A percentile compares a stretch with the other conserved stretches of the same genome.
Conservation (phyloP, 2,797 vertebrate genomes). For the Spheniscus humboldti region DNA sequence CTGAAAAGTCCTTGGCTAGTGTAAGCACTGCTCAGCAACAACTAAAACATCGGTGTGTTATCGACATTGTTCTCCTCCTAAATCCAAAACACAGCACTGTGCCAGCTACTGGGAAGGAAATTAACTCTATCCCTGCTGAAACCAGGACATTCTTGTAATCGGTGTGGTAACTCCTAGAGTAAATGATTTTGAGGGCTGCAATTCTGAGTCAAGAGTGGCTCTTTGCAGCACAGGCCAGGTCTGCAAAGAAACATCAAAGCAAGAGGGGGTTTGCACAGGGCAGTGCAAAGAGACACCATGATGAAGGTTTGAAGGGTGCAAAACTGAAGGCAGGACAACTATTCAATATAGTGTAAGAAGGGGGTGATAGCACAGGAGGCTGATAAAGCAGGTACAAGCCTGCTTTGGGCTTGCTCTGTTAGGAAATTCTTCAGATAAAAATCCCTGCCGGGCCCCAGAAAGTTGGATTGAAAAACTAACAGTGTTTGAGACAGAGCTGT, state of each 20-base stretch:
- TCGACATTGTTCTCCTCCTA: too few relatives aligned
- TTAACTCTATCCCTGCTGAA: too few relatives aligned
- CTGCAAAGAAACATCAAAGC: background rate
- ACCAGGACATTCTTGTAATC: background rate
- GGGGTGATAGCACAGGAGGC: background rate
- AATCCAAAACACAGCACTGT: too few relatives aligned
- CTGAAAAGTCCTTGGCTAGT: too few relatives aligned
- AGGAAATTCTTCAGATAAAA: background rate
- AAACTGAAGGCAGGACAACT: background rate
- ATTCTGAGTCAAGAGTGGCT: background rate
- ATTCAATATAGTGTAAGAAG: accelerated
- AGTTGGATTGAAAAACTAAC: background rate
- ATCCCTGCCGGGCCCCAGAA: background rate
- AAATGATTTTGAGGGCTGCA: background rate
- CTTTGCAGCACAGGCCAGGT: background rate
- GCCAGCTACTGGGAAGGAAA: too few relatives aligned
- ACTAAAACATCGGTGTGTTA: too few relatives aligned
- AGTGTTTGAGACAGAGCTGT: background rate
- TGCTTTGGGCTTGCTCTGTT: background rate
- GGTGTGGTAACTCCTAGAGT: background rate
- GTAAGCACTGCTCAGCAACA: too few relatives aligned
- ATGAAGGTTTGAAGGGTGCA: background rate
- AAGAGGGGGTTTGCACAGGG: background rate
- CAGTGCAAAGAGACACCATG: background rate
- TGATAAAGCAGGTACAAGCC: background rate